phyloP scores from a whole-genome alignment of 2,797 vertebrate genomes.

The Babyrousa celebensis region DNA sequence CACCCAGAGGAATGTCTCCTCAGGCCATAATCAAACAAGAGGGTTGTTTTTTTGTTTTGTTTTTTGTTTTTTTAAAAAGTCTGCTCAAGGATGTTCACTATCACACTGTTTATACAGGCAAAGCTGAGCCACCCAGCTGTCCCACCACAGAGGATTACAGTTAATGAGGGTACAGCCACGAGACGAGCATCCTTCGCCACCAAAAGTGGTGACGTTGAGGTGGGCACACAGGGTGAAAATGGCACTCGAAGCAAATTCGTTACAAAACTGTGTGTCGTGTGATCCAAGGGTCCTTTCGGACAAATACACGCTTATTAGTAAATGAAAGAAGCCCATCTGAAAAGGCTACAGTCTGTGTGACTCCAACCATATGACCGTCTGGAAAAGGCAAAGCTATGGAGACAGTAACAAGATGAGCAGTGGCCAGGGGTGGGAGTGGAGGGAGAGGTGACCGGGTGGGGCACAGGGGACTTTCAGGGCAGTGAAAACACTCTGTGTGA shows the following conservation, averaged over 20 bases:
- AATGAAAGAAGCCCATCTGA: neutral
- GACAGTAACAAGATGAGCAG: neutral
- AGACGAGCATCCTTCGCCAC: neutral
- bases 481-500: neutral
- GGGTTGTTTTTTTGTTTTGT: too few relatives aligned
- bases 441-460: neutral
- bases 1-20: constrained; percentile 50
- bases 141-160: constrained; percentile 68
- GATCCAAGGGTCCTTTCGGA: neutral
- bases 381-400: neutral
- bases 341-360: fast-evolving
- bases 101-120: constrained; percentile 56
- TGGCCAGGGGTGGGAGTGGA: neutral
- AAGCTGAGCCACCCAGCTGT: constrained; percentile 55
- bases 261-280: neutral
- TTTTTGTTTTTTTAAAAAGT: neutral
- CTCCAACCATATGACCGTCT: neutral
- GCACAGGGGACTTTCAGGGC: neutral
- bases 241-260: neutral
- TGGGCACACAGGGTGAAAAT: fast-evolving
- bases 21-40: constrained; percentile 65
- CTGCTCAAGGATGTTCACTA: constrained; percentile 57
- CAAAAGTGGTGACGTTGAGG: neutral
- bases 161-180: neutral
- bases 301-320: neutral